Evolutionary conservation across 2,113 vertebrate species (phyloP).

Genomic region (Amphiprion ocellaris): DNA sequence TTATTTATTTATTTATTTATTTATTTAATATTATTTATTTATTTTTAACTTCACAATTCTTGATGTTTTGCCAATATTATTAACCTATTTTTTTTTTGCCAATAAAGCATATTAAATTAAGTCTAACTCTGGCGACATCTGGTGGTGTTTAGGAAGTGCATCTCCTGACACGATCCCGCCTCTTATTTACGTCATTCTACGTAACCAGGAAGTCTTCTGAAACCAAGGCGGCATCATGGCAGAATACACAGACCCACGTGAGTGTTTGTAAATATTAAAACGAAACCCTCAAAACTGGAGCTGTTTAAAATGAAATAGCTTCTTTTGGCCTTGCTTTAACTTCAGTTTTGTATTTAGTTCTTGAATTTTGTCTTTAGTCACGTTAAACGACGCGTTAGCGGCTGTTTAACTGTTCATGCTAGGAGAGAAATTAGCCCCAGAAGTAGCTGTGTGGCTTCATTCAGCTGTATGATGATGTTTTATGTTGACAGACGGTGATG

Average conservation of each 20-base stretch:
- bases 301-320: rapidly evolving
- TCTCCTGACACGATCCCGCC: not conserved
- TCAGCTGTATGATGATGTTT: not conserved
- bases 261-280: constrained; percentile 56
- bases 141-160: not conserved
- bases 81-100: no score
- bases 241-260: constrained; percentile 81
- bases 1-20: no score
- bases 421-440: no score
- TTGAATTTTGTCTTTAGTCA: not conserved
- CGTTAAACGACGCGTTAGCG: not conserved
- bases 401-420: not conserved
- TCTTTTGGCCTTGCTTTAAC: rapidly evolving
- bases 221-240: constrained; percentile 76
- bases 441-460: no score
- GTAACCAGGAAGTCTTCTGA: constrained; percentile 68
- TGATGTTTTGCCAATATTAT: no score
- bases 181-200: constrained; percentile 46
- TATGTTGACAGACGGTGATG: constrained; percentile 39
- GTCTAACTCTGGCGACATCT: constrained; percentile 48
- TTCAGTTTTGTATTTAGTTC: rapidly evolving
- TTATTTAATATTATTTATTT: no score
- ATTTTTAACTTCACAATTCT: no score
- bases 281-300: not conserved
- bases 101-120: not conserved